Evolutionary conservation across 1,140 invertebrate genomes (phyloP).

Genomic region (Drosophila melanica): DNA sequence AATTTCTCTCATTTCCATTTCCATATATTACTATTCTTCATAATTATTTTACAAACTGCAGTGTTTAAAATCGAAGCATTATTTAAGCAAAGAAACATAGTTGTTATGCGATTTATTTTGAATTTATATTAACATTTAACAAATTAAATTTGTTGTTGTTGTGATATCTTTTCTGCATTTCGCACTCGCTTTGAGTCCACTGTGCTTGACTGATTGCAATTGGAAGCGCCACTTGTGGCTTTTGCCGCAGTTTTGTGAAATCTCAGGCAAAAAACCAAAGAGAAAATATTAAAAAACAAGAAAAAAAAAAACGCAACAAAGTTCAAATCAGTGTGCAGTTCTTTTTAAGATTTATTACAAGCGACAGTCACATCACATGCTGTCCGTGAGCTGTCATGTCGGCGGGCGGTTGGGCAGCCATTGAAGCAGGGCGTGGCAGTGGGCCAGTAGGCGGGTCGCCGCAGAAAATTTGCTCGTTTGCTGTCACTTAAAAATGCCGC

Average conservation of each 20-base stretch:
- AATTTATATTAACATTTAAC: no score
- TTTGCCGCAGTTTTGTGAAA: conserved; percentile 25
- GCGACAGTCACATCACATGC: conserved; percentile 72
- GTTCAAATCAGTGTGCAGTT: conserved; percentile 63
- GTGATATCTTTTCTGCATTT: not conserved
- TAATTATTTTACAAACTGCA: no score
- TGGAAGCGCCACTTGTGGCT: conserved; percentile 62
- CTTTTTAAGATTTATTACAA: conserved; percentile 80
- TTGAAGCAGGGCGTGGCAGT: conserved; percentile 11
- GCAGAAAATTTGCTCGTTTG: conserved; percentile 75
- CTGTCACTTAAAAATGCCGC: conserved; percentile 81
- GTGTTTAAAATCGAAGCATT: no score
- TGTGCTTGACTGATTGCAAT: conserved; percentile 43
- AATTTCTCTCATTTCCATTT: no score
- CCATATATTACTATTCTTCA: no score
- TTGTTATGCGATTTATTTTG: no score
- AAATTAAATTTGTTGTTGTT: no score
- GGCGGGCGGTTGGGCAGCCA: conserved; percentile 2
- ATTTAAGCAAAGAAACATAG: no score
- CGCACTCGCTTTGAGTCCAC: conserved; percentile 12
- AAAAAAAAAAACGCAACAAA: conserved; percentile 34
- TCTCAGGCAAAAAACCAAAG: not conserved
- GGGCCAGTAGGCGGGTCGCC: conserved; percentile 16
- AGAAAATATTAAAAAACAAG: conserved; percentile 12
- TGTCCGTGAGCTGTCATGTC: conserved; percentile 65